Conservation (phyloP, 2,113 vertebrate genomes). For the Crotalus horridus region DNA sequence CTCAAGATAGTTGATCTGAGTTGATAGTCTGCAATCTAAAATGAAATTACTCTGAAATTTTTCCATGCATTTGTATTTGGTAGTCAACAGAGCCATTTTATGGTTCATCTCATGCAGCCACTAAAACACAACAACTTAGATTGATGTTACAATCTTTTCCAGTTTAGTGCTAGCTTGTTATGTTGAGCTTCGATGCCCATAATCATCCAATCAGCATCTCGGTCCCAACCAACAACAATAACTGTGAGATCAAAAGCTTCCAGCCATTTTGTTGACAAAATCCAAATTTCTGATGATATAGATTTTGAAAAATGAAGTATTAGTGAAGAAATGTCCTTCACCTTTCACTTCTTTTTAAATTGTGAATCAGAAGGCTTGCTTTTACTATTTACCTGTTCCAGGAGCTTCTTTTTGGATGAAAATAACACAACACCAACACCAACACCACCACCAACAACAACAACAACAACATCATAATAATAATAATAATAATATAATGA, state of each 20-base stretch:
- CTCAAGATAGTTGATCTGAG: not conserved
- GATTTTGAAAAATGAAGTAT: not conserved
- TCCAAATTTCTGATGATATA: not conserved
- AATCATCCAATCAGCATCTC: not conserved
- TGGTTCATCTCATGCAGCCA: not conserved
- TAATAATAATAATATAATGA: too few species aligned
- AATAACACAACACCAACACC: too few species aligned
- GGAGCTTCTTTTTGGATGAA: not conserved
- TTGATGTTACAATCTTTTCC: not conserved
- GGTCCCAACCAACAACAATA: not conserved
- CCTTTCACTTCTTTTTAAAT: not conserved
- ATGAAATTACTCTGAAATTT: not conserved
- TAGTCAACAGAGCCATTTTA: not conserved
- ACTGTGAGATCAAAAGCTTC: not conserved
- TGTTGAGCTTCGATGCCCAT: not conserved
- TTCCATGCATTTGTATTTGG: not conserved
- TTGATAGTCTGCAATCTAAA: not conserved
- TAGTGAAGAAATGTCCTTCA: not conserved
- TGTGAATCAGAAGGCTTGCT: not conserved
- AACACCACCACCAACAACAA: too few species aligned
- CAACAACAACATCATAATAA: too few species aligned
- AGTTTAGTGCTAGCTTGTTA: not conserved
- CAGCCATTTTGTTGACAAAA: not conserved
- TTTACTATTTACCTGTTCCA: not conserved
- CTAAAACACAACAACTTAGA: not conserved